A percentile compares a stretch with the other conserved stretches of the same genome.
These are phyloP conservation scores for Napeogenes inachia DNA, from an alignment of 2,888 invertebrate species.

Conservation along the genomic window DNA sequence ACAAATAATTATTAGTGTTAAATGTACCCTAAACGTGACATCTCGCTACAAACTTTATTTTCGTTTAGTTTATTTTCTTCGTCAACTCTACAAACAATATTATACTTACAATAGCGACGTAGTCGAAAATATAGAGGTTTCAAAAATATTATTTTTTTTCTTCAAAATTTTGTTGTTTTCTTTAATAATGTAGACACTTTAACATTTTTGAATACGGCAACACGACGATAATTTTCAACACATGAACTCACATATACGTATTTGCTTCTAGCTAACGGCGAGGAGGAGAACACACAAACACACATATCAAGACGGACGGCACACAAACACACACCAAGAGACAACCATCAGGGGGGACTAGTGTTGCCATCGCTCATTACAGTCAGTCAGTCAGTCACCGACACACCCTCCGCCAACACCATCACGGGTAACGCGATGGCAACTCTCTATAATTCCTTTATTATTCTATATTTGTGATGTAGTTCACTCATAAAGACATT, in stretches of 20 bases:
- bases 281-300: slow-evolving; percentile 68
- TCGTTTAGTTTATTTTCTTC: slow-evolving; percentile 18
- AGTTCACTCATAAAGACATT: slow-evolving; percentile 76
- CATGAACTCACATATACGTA: slow-evolving; percentile 64
- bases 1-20: slow-evolving; percentile 58
- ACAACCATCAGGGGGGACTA: slow-evolving; percentile 38
- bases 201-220: background rate
- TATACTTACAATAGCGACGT: slow-evolving; percentile 25
- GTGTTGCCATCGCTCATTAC: slow-evolving; percentile 52
- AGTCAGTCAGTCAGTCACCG: no score
- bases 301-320: slow-evolving; percentile 76
- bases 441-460: slow-evolving; percentile 66
- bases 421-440: slow-evolving; percentile 43
- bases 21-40: slow-evolving; percentile 21
- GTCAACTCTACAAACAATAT: slow-evolving; percentile 23
- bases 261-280: slow-evolving; percentile 76
- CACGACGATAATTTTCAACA: slow-evolving; percentile 31
- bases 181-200: background rate
- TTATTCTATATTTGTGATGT: slow-evolving; percentile 63
- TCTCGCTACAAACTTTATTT: slow-evolving; percentile 14
- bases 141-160: background rate
- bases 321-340: slow-evolving; percentile 69
- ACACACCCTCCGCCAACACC: slow-evolving; percentile 18
- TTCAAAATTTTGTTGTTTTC: no score
- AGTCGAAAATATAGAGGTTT: slow-evolving; percentile 21